A percentile compares a stretch with the other conserved stretches of the same genome.
These are phyloP conservation scores for Branchellion lobata DNA, from an alignment of 2,888 invertebrate species.

Conservation along the genomic window DNA sequence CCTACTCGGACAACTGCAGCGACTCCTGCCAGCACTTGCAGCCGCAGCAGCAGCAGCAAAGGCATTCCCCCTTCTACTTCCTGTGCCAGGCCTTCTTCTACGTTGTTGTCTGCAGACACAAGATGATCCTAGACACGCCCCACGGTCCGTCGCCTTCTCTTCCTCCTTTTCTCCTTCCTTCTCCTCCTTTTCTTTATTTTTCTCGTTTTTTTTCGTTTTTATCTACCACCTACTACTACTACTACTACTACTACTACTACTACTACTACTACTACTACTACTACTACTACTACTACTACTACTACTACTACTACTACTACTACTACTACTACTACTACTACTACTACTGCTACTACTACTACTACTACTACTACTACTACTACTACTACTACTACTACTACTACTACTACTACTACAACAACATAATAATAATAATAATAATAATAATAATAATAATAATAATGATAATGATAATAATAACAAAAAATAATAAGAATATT, in stretches of 20 bases:
- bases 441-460: background rate
- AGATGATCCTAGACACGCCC: constrained; percentile 75
- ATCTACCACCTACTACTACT: too few species aligned
- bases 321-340: too few species aligned
- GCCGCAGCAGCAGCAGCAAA: constrained; percentile 65
- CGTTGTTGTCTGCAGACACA: constrained; percentile 83
- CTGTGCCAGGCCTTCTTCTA: constrained; percentile 91
- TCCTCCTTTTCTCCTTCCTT: background rate
- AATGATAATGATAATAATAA: background rate
- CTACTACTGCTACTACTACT: background rate
- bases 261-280: too few species aligned
- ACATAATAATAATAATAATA: too few species aligned
- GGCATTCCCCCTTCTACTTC: constrained; percentile 83
- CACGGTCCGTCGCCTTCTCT: constrained; percentile 67
- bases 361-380: too few species aligned
- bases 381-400: background rate
- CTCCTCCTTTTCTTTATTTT: too few species aligned
- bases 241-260: too few species aligned
- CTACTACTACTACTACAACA: background rate
- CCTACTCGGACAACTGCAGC: constrained; percentile 70
- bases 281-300: too few species aligned
- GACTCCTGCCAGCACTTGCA: constrained; percentile 66
- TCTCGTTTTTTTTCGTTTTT: too few species aligned
- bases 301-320: too few species aligned
- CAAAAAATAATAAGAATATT: background rate